These are phyloP conservation scores for zebrafish (Danio rerio) DNA, from an alignment of 2,113 vertebrate species.

Conservation along the genomic window DNA sequence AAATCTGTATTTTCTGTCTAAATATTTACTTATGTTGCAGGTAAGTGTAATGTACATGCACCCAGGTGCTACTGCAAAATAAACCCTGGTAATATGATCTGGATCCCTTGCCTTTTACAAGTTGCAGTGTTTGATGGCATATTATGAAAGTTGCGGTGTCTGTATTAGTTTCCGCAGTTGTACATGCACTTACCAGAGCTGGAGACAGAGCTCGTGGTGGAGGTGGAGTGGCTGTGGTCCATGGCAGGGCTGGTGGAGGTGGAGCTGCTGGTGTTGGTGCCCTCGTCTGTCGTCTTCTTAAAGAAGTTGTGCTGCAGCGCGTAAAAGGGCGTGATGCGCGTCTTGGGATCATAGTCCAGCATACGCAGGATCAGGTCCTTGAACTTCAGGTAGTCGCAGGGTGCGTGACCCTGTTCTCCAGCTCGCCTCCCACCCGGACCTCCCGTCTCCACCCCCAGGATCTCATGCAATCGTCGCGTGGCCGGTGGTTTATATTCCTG, in stretches of 20 bases:
- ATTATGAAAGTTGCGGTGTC: neutral
- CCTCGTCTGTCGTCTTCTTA: constrained; percentile 94
- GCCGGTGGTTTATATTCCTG: constrained; percentile 94
- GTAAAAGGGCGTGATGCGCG: constrained; percentile 93
- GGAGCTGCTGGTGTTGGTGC: constrained; percentile 94
- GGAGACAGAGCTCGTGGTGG: constrained; percentile 93
- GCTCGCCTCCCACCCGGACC: constrained; percentile 89
- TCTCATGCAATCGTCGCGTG: constrained; percentile 91
- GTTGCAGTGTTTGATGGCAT: neutral
- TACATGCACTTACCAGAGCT: constrained; percentile 83
- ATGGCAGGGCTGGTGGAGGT: constrained; percentile 89
- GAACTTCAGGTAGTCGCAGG: constrained; percentile 95
- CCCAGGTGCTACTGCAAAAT: neutral
- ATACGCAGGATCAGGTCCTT: constrained; percentile 95
- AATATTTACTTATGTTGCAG: neutral
- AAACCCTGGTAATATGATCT: neutral
- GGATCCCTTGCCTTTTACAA: neutral
- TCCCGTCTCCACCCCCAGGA: constrained; percentile 92
- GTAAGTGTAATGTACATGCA: neutral
- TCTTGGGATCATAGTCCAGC: constrained; percentile 95
- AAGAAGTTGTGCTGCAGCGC: constrained; percentile 97
- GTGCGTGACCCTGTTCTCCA: constrained; percentile 90
- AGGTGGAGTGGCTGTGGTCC: constrained; percentile 95
- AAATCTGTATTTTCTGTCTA: neutral
- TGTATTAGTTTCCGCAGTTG: neutral